phyloP scores from a whole-genome alignment of 2,888 invertebrate genomes.

The Ophraella communa region DNA sequence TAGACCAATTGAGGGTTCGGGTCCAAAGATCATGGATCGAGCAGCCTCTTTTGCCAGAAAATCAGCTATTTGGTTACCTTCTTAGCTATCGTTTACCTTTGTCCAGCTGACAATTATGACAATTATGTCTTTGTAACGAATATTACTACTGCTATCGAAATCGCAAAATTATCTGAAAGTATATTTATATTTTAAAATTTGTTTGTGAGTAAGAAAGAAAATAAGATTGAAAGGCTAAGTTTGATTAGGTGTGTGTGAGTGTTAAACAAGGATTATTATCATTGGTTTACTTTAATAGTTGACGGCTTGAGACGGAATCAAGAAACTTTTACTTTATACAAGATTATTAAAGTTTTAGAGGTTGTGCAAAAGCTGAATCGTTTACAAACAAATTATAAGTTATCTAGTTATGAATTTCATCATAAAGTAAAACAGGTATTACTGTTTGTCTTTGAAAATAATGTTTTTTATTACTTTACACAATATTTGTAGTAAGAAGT shows the following conservation, averaged over 20 bases:
- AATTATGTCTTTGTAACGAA: too few relatives aligned
- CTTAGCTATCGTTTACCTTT: too few relatives aligned
- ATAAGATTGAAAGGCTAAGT: not conserved
- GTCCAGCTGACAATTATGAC: too few relatives aligned
- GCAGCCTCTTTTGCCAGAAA: too few relatives aligned
- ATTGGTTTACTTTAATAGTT: slow-evolving; percentile 1
- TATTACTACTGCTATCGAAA: too few relatives aligned
- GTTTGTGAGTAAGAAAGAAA: not conserved
- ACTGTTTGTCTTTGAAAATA: not conserved
- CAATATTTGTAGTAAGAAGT: not conserved
- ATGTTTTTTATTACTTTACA: not conserved
- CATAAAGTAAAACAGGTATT: not conserved
- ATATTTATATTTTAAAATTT: too few relatives aligned
- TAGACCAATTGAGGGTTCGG: too few relatives aligned
- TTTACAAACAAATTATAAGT: slow-evolving; percentile 13
- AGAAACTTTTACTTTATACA: slow-evolving; percentile 1
- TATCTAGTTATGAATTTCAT: slow-evolving; percentile 12
- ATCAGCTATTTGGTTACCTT: too few relatives aligned
- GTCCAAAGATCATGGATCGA: too few relatives aligned
- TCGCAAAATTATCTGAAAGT: too few relatives aligned
- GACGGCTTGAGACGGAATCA: not conserved
- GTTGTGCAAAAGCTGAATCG: slow-evolving; percentile 9
- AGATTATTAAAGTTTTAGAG: slow-evolving; percentile 4
- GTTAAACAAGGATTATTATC: not conserved
- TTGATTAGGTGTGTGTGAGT: not conserved